A percentile compares a stretch with the other conserved stretches of the same genome.
Evolutionary conservation across 2,113 vertebrate species (phyloP).

Genomic region (Syngnathus floridae): DNA sequence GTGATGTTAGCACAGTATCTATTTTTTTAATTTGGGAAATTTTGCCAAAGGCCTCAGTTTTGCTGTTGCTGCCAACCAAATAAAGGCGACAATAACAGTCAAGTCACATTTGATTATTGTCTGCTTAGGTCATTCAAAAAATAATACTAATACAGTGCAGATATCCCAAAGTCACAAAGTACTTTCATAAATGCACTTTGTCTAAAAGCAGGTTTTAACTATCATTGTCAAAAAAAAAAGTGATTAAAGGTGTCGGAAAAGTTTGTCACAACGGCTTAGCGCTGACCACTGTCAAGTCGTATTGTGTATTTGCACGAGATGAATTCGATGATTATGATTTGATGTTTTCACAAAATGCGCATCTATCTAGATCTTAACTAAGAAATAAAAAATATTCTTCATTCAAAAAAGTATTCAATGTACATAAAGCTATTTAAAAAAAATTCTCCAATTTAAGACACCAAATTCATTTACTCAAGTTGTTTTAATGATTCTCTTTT

Average conservation of each 20-base stretch:
- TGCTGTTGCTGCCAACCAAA: slow-evolving; percentile 70
- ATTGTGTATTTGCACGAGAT: too few species aligned
- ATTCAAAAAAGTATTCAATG: too few species aligned
- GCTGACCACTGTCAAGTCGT: too few species aligned
- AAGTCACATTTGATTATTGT: slow-evolving; percentile 13
- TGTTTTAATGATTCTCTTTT: background rate
- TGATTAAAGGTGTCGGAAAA: too few species aligned
- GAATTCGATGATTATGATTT: too few species aligned
- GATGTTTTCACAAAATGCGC: background rate
- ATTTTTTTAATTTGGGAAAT: slow-evolving; percentile 70
- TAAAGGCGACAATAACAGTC: slow-evolving; percentile 64
- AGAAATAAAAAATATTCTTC: background rate
- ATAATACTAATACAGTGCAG: background rate
- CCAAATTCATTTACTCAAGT: background rate
- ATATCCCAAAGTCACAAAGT: background rate
- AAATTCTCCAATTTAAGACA: background rate
- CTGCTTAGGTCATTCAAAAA: background rate
- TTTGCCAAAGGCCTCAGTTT: slow-evolving; percentile 66
- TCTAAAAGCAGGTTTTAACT: too few species aligned
- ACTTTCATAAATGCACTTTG: too few species aligned
- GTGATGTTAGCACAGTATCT: slow-evolving; percentile 60
- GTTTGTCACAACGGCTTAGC: too few species aligned
- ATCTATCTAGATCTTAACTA: too few species aligned
- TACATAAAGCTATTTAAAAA: background rate
- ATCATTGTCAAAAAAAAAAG: too few species aligned